Evolutionary conservation across 2,113 vertebrate species (phyloP).

Genomic region (Setophaga petechia): DNA sequence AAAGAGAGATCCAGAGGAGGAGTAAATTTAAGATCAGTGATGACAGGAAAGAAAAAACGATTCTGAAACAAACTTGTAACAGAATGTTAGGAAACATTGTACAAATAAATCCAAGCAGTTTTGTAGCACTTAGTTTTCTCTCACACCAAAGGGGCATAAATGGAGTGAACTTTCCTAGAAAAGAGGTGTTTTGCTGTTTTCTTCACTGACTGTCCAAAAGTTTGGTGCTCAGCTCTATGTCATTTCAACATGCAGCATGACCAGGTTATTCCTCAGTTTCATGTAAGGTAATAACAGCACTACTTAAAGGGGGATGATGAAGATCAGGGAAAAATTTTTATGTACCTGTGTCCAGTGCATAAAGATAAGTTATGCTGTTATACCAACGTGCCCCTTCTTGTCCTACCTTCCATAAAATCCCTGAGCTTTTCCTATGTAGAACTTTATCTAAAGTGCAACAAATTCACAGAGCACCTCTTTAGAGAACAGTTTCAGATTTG

Average conservation of each 20-base stretch:
- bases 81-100: not conserved
- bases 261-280: not conserved
- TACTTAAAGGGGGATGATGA: not conserved
- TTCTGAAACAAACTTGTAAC: not conserved
- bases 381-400: not conserved
- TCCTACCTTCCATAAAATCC: not conserved
- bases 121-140: not conserved
- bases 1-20: not conserved
- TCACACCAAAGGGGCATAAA: not conserved
- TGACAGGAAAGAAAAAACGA: not conserved
- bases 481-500: not conserved
- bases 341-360: no score
- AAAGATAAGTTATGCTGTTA: not conserved
- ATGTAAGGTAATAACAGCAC: not conserved
- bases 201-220: not conserved
- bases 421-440: not conserved
- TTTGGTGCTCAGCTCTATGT: not conserved
- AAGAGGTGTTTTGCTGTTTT: not conserved
- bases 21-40: not conserved
- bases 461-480: not conserved
- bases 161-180: not conserved
- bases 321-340: not conserved
- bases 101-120: not conserved
- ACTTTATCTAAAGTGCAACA: not conserved
- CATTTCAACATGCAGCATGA: not conserved